Percentiles rank a stretch among this genome's conserved stretches.
Evolutionary conservation across 2,888 invertebrate genomes (phyloP).

Genomic region (Listrodromus nycthemerus): DNA sequence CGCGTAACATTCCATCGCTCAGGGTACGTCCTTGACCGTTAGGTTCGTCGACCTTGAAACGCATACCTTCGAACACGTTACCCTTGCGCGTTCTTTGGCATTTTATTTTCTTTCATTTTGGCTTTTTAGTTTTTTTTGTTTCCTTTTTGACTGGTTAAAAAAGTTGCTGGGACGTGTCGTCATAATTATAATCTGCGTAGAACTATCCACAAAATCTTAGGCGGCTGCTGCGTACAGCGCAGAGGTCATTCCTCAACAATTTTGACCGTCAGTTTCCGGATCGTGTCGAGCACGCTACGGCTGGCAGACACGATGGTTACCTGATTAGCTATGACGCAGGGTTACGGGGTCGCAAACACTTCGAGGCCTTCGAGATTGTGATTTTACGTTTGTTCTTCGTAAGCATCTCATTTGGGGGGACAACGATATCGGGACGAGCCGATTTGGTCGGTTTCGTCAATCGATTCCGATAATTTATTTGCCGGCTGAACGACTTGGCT

Average conservation of each 20-base stretch:
- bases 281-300: neutral
- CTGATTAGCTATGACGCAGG: neutral
- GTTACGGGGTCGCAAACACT: neutral
- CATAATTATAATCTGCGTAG: neutral
- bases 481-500: neutral
- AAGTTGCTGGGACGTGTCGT: neutral
- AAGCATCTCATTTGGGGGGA: neutral
- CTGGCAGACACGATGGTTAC: no score
- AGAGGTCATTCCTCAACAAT: neutral
- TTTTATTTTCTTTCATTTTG: conserved; percentile 16
- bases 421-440: neutral
- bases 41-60: conserved; percentile 48
- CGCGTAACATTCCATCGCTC: neutral
- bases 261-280: neutral
- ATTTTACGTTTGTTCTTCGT: conserved; percentile 1
- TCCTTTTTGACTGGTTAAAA: neutral
- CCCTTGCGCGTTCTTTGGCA: conserved; percentile 31
- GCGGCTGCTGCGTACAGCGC: neutral
- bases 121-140: conserved; percentile 1
- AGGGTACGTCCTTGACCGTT: conserved; percentile 53
- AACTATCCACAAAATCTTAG: neutral
- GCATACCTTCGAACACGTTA: conserved; percentile 53
- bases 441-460: neutral
- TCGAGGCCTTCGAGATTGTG: neutral
- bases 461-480: neutral